Evolutionary conservation across 2,888 invertebrate species (phyloP).

Genomic region (Dendrolimus houi): DNA sequence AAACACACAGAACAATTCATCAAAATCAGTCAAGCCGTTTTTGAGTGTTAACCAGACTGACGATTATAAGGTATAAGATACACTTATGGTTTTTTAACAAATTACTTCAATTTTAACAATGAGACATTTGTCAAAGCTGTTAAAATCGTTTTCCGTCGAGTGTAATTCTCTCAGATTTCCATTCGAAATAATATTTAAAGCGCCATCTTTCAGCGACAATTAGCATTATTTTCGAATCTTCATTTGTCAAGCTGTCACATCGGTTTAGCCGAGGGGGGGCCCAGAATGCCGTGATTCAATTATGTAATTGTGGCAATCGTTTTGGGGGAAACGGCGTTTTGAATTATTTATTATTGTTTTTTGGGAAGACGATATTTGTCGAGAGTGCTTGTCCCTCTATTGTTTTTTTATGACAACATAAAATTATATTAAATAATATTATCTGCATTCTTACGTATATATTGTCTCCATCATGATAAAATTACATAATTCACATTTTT

Average conservation of each 20-base stretch:
- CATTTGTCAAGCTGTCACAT: constrained; percentile 2
- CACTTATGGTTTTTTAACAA: too few relatives aligned
- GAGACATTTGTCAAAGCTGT: background rate
- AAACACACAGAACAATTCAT: too few relatives aligned
- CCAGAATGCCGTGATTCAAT: background rate
- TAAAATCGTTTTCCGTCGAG: background rate
- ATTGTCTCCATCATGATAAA: too few relatives aligned
- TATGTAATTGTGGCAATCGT: background rate
- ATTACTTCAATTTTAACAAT: background rate
- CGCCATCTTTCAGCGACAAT: constrained; percentile 1
- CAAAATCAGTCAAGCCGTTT: too few relatives aligned
- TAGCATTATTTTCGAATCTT: constrained; percentile 1
- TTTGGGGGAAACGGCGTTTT: background rate
- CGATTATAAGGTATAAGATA: too few relatives aligned
- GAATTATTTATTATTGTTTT: background rate
- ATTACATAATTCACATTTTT: too few relatives aligned
- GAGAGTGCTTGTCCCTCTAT: too few relatives aligned
- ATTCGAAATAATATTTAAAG: background rate
- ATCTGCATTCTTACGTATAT: too few relatives aligned
- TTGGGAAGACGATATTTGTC: background rate
- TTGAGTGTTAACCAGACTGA: too few relatives aligned
- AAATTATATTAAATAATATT: too few relatives aligned
- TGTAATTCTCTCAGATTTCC: background rate
- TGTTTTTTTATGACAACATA: too few relatives aligned
- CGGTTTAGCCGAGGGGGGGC: background rate